A percentile compares a stretch with the other conserved stretches of the same genome.
Evolutionary conservation across 1,140 invertebrate species (phyloP).

Genomic region (Aleiodes sp.): DNA sequence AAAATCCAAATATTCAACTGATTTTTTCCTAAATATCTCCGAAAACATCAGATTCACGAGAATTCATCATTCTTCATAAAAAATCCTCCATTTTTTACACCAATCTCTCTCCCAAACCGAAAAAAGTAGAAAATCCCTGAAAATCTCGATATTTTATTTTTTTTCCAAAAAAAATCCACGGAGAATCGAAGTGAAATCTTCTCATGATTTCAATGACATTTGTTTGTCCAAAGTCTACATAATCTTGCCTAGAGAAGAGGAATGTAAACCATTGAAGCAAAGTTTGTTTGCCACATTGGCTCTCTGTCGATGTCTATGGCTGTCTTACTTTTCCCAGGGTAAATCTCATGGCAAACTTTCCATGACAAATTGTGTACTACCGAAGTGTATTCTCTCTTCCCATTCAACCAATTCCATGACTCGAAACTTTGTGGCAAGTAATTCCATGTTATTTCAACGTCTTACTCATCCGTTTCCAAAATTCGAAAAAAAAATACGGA

Average conservation of each 20-base stretch:
- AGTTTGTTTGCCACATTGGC: slow-evolving; percentile 6
- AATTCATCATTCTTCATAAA: no score
- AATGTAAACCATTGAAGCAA: slow-evolving; percentile 2
- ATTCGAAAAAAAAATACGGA: no score
- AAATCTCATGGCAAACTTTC: slow-evolving; percentile 12
- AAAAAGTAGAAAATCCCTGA: no score
- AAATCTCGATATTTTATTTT: no score
- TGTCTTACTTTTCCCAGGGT: slow-evolving; percentile 11
- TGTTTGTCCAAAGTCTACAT: slow-evolving; percentile 1
- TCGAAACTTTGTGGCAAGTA: not conserved
- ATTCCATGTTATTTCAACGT: not conserved
- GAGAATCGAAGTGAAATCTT: not conserved
- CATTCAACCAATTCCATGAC: not conserved
- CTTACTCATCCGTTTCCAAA: not conserved
- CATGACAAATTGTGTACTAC: not conserved
- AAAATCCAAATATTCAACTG: no score
- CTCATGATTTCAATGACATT: not conserved
- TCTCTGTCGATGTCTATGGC: slow-evolving; percentile 5
- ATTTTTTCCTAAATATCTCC: no score
- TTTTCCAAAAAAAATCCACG: not conserved
- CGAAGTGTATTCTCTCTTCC: not conserved
- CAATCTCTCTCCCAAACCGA: no score
- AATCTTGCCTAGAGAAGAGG: not conserved
- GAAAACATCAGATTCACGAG: no score
- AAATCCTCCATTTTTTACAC: no score